Conservation (phyloP, 2,797 vertebrate genomes). For the Hydrophis major region DNA sequence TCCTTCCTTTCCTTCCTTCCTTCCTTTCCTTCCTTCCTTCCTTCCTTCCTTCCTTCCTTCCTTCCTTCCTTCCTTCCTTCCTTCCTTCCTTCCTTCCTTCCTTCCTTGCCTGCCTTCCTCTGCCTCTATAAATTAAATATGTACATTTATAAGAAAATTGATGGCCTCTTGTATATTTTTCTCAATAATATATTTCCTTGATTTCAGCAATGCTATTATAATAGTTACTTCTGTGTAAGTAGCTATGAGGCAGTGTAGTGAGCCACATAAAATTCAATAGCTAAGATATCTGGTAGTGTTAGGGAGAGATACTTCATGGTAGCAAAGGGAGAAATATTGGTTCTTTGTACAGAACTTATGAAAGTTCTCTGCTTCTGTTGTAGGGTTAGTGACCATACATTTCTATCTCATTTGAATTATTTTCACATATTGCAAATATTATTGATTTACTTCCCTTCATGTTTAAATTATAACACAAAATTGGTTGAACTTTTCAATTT, state of each 20-base stretch:
- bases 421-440: neutral
- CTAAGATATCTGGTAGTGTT: fast-evolving
- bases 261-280: constrained; percentile 7
- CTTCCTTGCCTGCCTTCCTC: neutral
- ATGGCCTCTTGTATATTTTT: neutral
- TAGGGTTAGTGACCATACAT: neutral
- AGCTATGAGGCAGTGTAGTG: constrained; percentile 42
- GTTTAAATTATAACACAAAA: neutral
- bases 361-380: neutral
- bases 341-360: neutral
- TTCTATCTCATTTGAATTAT: neutral
- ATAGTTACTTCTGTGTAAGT: neutral
- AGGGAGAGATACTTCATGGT: neutral
- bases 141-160: neutral
- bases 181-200: neutral
- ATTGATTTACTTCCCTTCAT: neutral
- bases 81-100: too few species aligned
- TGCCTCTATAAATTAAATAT: neutral
- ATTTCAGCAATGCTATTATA: neutral
- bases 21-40: neutral
- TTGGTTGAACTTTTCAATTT: neutral
- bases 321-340: neutral
- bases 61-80: neutral
- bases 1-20: neutral
- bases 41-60: neutral